Base-by-base conservation (phyloP, 2,113 vertebrate genomes). In the Sialia sialis region DNA sequence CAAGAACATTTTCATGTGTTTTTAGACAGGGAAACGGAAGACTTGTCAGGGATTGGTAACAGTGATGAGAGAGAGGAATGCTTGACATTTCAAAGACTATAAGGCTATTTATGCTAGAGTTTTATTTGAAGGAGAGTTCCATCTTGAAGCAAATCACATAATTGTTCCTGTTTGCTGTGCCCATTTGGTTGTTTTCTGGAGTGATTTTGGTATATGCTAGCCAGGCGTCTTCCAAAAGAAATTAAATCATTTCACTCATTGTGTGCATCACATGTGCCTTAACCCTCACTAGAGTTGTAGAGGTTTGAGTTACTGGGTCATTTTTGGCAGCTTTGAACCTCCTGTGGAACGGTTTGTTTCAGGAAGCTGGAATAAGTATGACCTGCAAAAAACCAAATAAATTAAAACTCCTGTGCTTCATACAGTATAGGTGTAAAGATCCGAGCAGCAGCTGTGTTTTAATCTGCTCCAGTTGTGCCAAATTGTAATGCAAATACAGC, bases 91-190 rank as follows among this genome's bases (percentile, higher is more conserved):
- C 27, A 39, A 23, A 76, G 60, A 32, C 9, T 48, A 4, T 72
- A 72, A 85, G 46, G 44, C 36, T 92, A 11, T 82, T 75, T 63
- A 19, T 82, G 26, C 68, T 68, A 23, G 56, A 69, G 38, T 91
- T 87, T 79, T 48, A 46, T 84, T 44, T 72, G 63, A 58, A 82
- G 52, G 14, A 78, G 56, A 66, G 39, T 46, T 92, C 18, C 30
- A n/a, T 72, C 91, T 82, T 63, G 27, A 80, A 73, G 74, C 62
- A 83, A 39, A 79, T 92, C 26, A 44, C 49, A 26, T 68, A 18
- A 6, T 60, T 90, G 60, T 68, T 56, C 39, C n/a, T 82, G 36
- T 68, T 85, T 63, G 27, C 69, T 27, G 11, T 36, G 16, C 6
- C 13, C 9, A 8, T 51, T 82, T 74, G 22, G 25, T 77, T 87